Percentiles rank a stretch among this genome's conserved stretches.
Evolutionary conservation across 2,113 vertebrate genomes (phyloP).

Genomic region (Peromyscus leucopus): DNA sequence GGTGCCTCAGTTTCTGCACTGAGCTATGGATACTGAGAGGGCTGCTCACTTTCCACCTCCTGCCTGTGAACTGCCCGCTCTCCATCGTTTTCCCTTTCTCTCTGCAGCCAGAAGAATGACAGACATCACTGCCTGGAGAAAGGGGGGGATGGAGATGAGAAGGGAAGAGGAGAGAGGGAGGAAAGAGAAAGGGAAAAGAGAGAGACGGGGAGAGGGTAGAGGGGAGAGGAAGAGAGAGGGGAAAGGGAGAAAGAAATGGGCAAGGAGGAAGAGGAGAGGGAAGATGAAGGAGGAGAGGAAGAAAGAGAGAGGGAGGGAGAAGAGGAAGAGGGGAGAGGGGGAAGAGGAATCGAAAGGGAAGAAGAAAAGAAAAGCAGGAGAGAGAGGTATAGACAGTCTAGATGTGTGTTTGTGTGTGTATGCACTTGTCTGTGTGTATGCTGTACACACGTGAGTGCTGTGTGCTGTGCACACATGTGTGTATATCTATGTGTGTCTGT

Average conservation of each 20-base stretch:
- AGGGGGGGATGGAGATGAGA: no score
- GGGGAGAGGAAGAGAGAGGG: neutral
- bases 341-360: neutral
- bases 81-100: neutral
- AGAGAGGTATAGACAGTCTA: neutral
- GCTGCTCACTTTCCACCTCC: neutral
- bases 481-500: no score
- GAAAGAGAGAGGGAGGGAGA: no score
- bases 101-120: neutral
- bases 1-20: fast-evolving
- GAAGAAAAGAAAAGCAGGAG: neutral
- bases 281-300: no score
- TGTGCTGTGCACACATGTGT: neutral
- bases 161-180: neutral
- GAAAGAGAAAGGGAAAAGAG: neutral
- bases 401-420: neutral
- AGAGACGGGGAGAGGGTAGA: neutral
- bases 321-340: neutral
- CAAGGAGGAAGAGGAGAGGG: neutral
- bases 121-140: neutral
- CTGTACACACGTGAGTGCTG: neutral
- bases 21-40: neutral
- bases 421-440: neutral
- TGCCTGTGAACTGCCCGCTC: neutral
- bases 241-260: neutral